phyloP scores from a whole-genome alignment of 2,113 vertebrate genomes.

The Pseudorectes ferrugineus region DNA sequence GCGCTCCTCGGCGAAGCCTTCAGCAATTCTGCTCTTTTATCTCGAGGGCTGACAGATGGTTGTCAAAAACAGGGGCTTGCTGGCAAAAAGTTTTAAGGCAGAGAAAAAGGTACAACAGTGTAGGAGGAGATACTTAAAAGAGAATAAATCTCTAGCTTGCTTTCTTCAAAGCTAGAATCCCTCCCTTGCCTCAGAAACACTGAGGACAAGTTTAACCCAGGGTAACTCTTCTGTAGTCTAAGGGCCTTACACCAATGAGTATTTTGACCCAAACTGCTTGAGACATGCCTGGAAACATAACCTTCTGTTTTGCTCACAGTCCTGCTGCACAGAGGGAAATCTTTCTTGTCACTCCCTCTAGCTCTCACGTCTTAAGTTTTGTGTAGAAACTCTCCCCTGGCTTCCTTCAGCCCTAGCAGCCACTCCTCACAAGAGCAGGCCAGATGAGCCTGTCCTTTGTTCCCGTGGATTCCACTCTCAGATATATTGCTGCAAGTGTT shows the following conservation, averaged over 20 bases:
- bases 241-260: background rate
- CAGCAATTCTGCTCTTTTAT: slow-evolving; percentile 6
- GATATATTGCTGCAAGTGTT: rapidly evolving
- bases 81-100: background rate
- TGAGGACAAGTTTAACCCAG: slow-evolving; percentile 8
- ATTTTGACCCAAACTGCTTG: slow-evolving; percentile 17
- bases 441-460: background rate
- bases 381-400: background rate
- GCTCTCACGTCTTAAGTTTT: background rate
- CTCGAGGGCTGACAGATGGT: background rate
- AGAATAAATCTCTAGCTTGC: background rate
- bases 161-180: slow-evolving; percentile 23
- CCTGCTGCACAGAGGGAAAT: background rate
- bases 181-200: background rate
- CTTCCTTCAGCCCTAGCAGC: background rate
- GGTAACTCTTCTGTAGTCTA: background rate
- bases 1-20: background rate
- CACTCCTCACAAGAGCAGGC: background rate
- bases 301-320: background rate
- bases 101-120: slow-evolving; percentile 10
- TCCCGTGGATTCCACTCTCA: background rate
- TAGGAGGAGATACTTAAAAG: slow-evolving; percentile 41
- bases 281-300: slow-evolving; percentile 15
- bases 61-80: slow-evolving; percentile 22
- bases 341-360: background rate